Evolutionary conservation across 1,140 invertebrate species (phyloP).

Genomic region (Alviniconcha marisindica): DNA sequence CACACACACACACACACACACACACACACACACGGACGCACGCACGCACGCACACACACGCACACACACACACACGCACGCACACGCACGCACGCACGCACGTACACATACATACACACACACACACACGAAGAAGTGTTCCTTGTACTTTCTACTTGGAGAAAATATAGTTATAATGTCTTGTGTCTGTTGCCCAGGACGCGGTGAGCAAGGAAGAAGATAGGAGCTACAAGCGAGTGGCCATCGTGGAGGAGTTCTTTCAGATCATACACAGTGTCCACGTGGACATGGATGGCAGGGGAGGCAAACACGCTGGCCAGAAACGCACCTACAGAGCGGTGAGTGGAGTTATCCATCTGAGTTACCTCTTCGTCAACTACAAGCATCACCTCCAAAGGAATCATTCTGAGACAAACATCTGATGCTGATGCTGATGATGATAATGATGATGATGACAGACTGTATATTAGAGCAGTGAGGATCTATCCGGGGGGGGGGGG

Average conservation of each 20-base stretch:
- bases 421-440: not conserved
- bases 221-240: constrained; percentile 89
- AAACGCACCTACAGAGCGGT: constrained; percentile 97
- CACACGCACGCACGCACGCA: not conserved
- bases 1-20: constrained; percentile 12
- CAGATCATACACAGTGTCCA: constrained; percentile 97
- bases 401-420: too few species aligned
- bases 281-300: constrained; percentile 89
- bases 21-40: constrained; percentile 6
- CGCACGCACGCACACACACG: not conserved
- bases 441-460: too few species aligned
- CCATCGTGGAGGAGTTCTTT: constrained; percentile 97
- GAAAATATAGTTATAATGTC: too few species aligned
- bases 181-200: constrained; percentile 49
- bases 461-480: too few species aligned
- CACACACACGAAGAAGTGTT: not conserved
- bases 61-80: constrained; percentile 17
- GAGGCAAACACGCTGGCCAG: constrained; percentile 95
- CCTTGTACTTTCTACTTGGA: constrained; percentile 13
- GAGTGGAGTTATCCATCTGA: constrained; percentile 74
- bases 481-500: too few species aligned
- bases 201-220: constrained; percentile 57
- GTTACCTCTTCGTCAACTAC: too few species aligned
- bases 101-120: not conserved
- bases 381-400: too few species aligned